Evolutionary conservation across 2,113 vertebrate species (phyloP).

Genomic region (Thinocorus orbignyianus): DNA sequence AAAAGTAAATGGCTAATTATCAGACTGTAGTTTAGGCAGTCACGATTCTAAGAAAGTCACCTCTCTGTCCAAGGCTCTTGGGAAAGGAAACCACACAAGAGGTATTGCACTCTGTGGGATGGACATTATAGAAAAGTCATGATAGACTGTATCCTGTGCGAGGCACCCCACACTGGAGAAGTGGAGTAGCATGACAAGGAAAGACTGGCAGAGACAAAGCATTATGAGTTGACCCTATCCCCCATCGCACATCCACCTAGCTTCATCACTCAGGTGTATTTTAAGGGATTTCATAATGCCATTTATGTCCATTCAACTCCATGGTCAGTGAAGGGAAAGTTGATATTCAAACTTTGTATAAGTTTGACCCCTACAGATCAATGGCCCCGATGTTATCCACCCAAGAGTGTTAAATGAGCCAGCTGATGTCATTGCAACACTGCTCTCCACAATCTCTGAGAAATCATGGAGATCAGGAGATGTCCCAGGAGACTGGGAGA

Average conservation of each 20-base stretch:
- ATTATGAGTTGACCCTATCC: not conserved
- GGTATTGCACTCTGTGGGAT: not conserved
- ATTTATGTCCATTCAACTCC: not conserved
- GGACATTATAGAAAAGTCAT: rapidly evolving
- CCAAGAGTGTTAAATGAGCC: not conserved
- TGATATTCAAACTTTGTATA: not conserved
- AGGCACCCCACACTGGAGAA: not conserved
- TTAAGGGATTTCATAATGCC: not conserved
- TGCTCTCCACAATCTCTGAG: not conserved
- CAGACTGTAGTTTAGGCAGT: not conserved
- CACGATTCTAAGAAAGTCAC: not conserved
- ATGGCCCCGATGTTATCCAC: not conserved
- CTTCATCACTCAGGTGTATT: not conserved
- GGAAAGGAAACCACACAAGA: not conserved
- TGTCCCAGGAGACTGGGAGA: not conserved
- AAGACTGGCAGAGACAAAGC: not conserved
- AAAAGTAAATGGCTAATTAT: not conserved
- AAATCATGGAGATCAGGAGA: not conserved
- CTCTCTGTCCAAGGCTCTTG: not conserved
- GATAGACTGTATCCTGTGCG: not conserved
- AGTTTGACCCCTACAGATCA: not conserved
- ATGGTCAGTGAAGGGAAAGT: not conserved
- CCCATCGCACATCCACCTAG: not conserved
- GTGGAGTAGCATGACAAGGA: not conserved
- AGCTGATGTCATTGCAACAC: not conserved